These are phyloP conservation scores for Lithobates pipiens DNA, from an alignment of 2,797 vertebrate genomes.

Conservation along the genomic window DNA sequence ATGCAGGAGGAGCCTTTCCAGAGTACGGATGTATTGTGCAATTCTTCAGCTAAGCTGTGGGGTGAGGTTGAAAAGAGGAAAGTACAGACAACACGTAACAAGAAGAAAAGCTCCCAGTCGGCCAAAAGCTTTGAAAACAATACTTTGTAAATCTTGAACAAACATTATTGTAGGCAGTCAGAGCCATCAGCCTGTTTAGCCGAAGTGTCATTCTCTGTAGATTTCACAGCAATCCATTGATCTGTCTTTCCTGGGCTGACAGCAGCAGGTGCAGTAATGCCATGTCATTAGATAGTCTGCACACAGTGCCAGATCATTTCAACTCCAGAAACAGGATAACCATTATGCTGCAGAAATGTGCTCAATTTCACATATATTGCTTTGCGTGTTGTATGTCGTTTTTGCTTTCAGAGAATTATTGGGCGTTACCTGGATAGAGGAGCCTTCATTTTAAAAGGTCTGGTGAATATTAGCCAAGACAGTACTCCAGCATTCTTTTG, in stretches of 20 bases:
- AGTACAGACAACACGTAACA: constrained; percentile 17
- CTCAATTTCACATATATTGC: not conserved
- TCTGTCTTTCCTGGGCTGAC: not conserved
- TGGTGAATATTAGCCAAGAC: not conserved
- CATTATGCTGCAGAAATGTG: not conserved
- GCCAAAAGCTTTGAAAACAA: not conserved
- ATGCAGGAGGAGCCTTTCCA: constrained; percentile 25
- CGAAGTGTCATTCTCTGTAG: not conserved
- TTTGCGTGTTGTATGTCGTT: not conserved
- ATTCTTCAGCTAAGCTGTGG: constrained; percentile 5
- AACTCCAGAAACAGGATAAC: not conserved
- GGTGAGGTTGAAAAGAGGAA: constrained; percentile 38
- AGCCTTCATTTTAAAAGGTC: not conserved
- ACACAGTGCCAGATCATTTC: not conserved
- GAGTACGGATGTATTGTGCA: constrained; percentile 34
- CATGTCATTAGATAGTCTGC: not conserved
- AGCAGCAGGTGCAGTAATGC: not conserved
- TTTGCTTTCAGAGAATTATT: not conserved
- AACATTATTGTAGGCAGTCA: not conserved
- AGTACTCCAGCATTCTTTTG: not conserved
- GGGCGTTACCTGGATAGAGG: not conserved
- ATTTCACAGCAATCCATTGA: not conserved
- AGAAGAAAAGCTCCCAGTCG: constrained; percentile 11
- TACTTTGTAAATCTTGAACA: not conserved
- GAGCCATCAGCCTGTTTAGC: not conserved